Conservation (phyloP, 2,797 vertebrate species). For the Menidia menidia region DNA sequence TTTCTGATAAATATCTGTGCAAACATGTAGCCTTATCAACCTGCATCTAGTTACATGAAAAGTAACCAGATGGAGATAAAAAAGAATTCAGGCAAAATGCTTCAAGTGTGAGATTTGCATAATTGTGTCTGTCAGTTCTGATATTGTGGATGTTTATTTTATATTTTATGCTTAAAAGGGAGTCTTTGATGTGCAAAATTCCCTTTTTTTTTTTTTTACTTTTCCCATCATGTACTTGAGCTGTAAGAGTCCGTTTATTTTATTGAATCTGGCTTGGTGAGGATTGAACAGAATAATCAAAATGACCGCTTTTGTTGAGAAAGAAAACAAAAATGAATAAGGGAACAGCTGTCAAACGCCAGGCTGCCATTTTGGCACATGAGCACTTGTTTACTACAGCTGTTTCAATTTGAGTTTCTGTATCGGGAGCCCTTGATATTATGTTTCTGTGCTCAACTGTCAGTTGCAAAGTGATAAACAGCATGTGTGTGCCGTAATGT, state of each 20-base stretch:
- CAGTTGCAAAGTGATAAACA: not conserved
- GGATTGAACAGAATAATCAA: conserved; percentile 14
- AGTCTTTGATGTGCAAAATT: conserved; percentile 25
- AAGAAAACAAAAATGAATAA: not conserved
- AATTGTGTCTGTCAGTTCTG: conserved; percentile 6
- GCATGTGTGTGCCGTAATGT: not conserved
- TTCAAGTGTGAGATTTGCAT: not conserved
- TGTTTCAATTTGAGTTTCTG: not conserved
- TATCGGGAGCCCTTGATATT: not conserved
- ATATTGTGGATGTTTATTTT: not conserved
- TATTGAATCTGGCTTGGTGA: conserved; percentile 1
- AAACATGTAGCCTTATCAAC: not conserved
- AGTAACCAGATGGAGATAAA: not conserved
- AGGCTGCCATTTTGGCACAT: not conserved
- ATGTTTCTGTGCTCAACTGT: not conserved
- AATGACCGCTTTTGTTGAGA: not conserved
- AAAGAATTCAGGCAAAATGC: not conserved
- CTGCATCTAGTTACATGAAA: not conserved
- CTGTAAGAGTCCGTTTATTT: not conserved
- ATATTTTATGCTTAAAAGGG: conserved; percentile 2
- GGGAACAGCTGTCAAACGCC: not conserved
- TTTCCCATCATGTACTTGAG: not conserved
- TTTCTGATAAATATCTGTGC: conserved; percentile 5
- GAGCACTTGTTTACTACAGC: not conserved
- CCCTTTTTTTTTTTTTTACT: not conserved